These are phyloP conservation scores for Sicus ferrugineus DNA, from an alignment of 2,888 invertebrate species.

Conservation along the genomic window DNA sequence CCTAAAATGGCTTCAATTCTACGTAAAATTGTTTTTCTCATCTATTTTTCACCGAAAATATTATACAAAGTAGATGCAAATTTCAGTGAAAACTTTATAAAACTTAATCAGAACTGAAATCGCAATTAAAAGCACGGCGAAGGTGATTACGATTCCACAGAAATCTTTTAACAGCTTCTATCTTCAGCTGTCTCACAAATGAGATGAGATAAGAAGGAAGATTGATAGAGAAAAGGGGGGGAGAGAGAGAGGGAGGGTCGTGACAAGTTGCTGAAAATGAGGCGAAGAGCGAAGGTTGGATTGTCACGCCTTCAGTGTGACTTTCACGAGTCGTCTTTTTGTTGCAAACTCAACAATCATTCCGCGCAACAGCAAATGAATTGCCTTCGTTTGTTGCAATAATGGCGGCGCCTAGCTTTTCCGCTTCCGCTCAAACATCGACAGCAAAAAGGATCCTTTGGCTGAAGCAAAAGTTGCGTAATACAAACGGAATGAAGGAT, in stretches of 20 bases:
- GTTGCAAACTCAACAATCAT: background rate
- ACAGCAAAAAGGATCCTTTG: background rate
- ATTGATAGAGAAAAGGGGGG: background rate
- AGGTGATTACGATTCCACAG: background rate
- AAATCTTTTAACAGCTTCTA: background rate
- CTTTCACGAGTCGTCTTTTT: background rate
- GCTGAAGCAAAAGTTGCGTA: too few species aligned
- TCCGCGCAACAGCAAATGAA: constrained; percentile 42
- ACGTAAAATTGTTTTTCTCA: background rate
- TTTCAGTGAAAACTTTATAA: background rate
- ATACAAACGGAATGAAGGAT: constrained; percentile 5
- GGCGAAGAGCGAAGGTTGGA: background rate
- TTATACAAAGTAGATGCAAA: too few species aligned
- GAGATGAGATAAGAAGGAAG: background rate
- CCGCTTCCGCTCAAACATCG: constrained; percentile 2
- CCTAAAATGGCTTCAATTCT: background rate
- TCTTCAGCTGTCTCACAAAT: background rate
- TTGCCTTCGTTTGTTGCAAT: constrained; percentile 52
- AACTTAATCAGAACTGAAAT: constrained; percentile 1
- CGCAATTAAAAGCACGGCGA: background rate
- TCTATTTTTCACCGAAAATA: too few species aligned
- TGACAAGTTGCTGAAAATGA: too few species aligned
- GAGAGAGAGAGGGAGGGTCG: background rate
- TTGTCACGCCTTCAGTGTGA: background rate
- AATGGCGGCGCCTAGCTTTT: constrained; percentile 7